Evolutionary conservation across 2,888 invertebrate genomes (phyloP).

Genomic region (Pyrgus malvae): DNA sequence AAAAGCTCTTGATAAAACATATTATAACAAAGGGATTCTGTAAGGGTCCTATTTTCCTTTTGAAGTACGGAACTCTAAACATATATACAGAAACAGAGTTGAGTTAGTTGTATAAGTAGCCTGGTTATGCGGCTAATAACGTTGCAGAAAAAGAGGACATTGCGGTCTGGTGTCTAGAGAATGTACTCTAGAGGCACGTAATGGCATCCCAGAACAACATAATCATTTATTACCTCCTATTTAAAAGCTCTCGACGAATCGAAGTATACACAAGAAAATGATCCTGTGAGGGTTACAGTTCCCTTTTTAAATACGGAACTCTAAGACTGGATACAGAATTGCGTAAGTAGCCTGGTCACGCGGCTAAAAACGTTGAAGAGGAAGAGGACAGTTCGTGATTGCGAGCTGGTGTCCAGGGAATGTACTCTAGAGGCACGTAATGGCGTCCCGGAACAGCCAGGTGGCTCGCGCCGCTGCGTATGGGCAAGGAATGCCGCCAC

Average conservation of each 20-base stretch:
- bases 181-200: too few species aligned
- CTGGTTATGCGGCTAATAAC: slow-evolving; percentile 54
- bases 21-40: too few species aligned
- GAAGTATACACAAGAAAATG: too few species aligned
- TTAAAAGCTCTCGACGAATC: too few species aligned
- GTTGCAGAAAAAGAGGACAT: slow-evolving; percentile 56
- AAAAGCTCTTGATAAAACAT: too few species aligned
- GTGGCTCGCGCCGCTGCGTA: slow-evolving; percentile 59
- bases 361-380: slow-evolving; percentile 56
- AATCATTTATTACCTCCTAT: too few species aligned
- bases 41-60: too few species aligned
- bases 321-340: neutral
- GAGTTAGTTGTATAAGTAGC: slow-evolving; percentile 33
- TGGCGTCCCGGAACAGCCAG: slow-evolving; percentile 71
- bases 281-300: too few species aligned
- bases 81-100: neutral
- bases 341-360: slow-evolving; percentile 41
- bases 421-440: slow-evolving; percentile 54
- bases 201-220: too few species aligned
- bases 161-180: slow-evolving; percentile 59
- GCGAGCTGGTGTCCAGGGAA: slow-evolving; percentile 63
- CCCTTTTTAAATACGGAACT: too few species aligned
- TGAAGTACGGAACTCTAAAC: too few species aligned
- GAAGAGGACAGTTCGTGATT: slow-evolving; percentile 63
- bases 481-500: slow-evolving; percentile 72